These are phyloP conservation scores for Pammene aurita DNA, from an alignment of 2,888 invertebrate genomes.

Conservation along the genomic window DNA sequence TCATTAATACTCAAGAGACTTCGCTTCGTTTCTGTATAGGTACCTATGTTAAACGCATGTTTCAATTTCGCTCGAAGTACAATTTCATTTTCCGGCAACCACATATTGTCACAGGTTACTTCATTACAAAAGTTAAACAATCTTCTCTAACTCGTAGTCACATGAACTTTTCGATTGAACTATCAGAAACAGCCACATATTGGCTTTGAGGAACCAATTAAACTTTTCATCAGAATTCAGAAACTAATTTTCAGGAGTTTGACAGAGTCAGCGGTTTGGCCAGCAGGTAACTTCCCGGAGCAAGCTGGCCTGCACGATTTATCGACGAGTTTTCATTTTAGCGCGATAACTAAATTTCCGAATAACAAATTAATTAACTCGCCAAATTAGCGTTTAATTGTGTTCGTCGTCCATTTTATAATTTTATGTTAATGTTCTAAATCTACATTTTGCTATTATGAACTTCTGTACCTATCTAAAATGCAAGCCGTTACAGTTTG, in stretches of 20 bases:
- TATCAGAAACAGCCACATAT: constrained; percentile 68
- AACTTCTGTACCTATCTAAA: background rate
- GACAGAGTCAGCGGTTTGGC: constrained; percentile 74
- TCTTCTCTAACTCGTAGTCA: constrained; percentile 50
- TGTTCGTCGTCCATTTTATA: background rate
- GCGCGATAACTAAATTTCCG: constrained; percentile 27
- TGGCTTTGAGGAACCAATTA: constrained; percentile 79
- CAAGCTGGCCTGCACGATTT: constrained; percentile 59
- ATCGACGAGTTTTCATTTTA: constrained; percentile 66
- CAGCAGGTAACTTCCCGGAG: constrained; percentile 68
- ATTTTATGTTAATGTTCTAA: background rate
- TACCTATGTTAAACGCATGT: constrained; percentile 10
- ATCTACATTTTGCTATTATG: background rate
- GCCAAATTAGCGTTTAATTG: constrained; percentile 1
- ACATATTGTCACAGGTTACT: constrained; percentile 47
- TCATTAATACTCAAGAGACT: constrained; percentile 5
- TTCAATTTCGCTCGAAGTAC: background rate
- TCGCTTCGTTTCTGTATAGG: constrained; percentile 1
- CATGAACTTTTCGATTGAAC: constrained; percentile 64
- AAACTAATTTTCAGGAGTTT: constrained; percentile 80
- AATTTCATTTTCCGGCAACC: background rate
- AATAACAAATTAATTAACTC: constrained; percentile 29
- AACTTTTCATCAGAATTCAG: constrained; percentile 78
- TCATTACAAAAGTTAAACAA: constrained; percentile 58
- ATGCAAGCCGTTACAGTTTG: background rate